Evolutionary conservation across 2,797 vertebrate genomes (phyloP).

Genomic region (Gila robusta): DNA sequence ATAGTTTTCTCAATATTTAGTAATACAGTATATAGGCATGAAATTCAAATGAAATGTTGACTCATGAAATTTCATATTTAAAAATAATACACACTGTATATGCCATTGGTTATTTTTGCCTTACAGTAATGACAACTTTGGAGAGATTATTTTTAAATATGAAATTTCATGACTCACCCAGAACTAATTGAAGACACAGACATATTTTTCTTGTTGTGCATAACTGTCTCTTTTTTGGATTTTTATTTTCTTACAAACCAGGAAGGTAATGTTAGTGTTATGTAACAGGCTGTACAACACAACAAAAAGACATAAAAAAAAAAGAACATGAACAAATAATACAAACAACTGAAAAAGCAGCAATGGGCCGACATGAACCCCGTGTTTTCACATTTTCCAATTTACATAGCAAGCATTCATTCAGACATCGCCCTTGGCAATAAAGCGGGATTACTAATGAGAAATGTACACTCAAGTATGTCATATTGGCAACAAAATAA

Average conservation of each 20-base stretch:
- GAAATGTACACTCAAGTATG: slow-evolving; percentile 58
- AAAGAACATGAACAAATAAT: slow-evolving; percentile 60
- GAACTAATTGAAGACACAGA: neutral
- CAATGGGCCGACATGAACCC: slow-evolving; percentile 75
- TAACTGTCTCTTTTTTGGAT: slow-evolving; percentile 72
- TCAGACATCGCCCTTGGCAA: slow-evolving; percentile 52
- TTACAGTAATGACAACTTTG: neutral
- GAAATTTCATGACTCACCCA: neutral
- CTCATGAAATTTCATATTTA: no score
- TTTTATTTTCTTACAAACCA: slow-evolving; percentile 78
- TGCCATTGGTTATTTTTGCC: neutral
- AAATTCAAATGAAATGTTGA: no score
- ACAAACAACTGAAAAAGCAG: slow-evolving; percentile 81
- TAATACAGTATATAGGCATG: no score
- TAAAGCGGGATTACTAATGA: slow-evolving; percentile 41
- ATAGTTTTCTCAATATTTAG: no score
- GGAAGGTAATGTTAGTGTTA: slow-evolving; percentile 83
- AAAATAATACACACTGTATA: no score
- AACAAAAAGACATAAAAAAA: slow-evolving; percentile 70
- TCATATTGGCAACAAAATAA: slow-evolving; percentile 71
- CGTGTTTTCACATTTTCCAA: slow-evolving; percentile 81
- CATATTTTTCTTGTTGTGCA: slow-evolving; percentile 68
- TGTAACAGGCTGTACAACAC: slow-evolving; percentile 85
- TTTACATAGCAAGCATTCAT: slow-evolving; percentile 68
- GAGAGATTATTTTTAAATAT: neutral